phyloP scores from a whole-genome alignment of 2,797 vertebrate species.

The Gymnothorax javanicus region DNA sequence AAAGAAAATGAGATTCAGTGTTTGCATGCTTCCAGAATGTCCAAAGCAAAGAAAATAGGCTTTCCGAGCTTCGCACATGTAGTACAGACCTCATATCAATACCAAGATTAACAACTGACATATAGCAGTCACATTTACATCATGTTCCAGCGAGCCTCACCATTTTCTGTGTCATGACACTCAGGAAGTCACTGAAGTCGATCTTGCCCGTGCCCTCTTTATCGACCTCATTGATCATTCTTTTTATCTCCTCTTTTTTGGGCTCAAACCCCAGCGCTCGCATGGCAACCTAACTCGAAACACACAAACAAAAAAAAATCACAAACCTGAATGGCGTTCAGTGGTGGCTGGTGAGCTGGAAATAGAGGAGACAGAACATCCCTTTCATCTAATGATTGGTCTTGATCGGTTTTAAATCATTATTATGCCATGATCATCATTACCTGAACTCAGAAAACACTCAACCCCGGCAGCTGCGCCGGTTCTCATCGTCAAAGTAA shows the following conservation, averaged over 20 bases:
- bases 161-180: slow-evolving; percentile 94
- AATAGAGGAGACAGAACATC: too few relatives aligned
- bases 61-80: neutral
- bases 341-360: neutral
- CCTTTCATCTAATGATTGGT: too few relatives aligned
- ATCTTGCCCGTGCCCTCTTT: slow-evolving; percentile 91
- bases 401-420: too few relatives aligned
- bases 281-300: slow-evolving; percentile 85
- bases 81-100: neutral
- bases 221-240: slow-evolving; percentile 89
- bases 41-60: neutral
- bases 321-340: neutral
- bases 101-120: neutral
- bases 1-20: neutral
- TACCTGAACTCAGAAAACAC: too few relatives aligned
- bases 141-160: slow-evolving; percentile 59
- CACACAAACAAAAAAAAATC: slow-evolving; percentile 3
- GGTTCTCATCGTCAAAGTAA: too few relatives aligned
- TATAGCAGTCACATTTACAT: neutral
- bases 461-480: too few relatives aligned
- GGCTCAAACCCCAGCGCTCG: slow-evolving; percentile 93
- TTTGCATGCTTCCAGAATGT: neutral
- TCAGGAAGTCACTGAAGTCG: slow-evolving; percentile 83
- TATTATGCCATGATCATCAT: too few relatives aligned
- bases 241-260: slow-evolving; percentile 95